A percentile compares a stretch with the other conserved stretches of the same genome.
These are phyloP conservation scores for Asobara japonica DNA, from an alignment of 1,140 invertebrate species.

Conservation along the genomic window DNA sequence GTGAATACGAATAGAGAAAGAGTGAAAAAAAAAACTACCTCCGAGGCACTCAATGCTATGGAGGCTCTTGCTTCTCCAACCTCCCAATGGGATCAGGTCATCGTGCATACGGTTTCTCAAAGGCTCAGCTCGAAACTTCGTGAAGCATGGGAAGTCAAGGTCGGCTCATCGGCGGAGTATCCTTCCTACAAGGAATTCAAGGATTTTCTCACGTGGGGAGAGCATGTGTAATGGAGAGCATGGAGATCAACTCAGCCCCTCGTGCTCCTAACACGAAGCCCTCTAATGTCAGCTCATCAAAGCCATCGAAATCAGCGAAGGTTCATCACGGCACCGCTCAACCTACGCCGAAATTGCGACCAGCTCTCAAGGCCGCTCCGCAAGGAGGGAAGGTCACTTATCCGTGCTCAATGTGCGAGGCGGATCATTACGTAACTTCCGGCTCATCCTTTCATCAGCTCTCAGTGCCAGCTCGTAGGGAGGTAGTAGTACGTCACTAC, in stretches of 20 bases:
- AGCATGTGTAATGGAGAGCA: not conserved
- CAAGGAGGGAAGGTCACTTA: too few relatives aligned
- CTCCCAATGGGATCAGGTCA: not conserved
- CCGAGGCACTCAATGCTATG: not conserved
- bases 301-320: not conserved
- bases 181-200: not conserved
- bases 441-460: not conserved
- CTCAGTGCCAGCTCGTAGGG: not conserved
- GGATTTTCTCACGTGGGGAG: not conserved
- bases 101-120: not conserved
- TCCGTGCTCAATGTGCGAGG: not conserved
- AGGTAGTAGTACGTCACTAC: not conserved
- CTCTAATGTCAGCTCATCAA: too few relatives aligned
- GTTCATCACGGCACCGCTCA: not conserved
- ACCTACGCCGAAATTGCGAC: too few relatives aligned
- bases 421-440: not conserved
- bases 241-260: not conserved
- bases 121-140: not conserved
- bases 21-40: too few relatives aligned
- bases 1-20: too few relatives aligned
- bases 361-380: not conserved
- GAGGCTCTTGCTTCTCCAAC: not conserved
- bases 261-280: not conserved
- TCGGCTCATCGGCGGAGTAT: not conserved
- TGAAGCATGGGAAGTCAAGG: not conserved